phyloP scores from a whole-genome alignment of 2,888 invertebrate genomes.

The Tetranychus truncatus region DNA sequence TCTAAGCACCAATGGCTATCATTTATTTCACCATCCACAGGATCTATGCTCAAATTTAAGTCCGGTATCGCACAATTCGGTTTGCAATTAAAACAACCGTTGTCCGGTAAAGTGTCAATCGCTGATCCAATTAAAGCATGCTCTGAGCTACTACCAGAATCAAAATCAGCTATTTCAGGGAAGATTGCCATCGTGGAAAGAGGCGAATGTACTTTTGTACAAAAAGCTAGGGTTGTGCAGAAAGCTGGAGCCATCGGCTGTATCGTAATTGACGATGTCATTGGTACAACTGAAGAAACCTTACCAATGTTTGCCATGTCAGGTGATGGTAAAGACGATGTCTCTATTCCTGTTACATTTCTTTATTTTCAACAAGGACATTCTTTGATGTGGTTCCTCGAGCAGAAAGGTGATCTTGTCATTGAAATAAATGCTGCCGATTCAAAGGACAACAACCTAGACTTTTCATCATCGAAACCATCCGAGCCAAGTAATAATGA shows the following conservation, averaged over 20 bases:
- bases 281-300: slow-evolving; percentile 50
- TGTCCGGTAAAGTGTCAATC: slow-evolving; percentile 36
- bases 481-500: not conserved
- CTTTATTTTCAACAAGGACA: slow-evolving; percentile 59
- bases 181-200: slow-evolving; percentile 68
- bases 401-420: not conserved
- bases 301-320: slow-evolving; percentile 89
- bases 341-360: slow-evolving; percentile 74
- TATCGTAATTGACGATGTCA: slow-evolving; percentile 62
- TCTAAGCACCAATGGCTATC: slow-evolving; percentile 34
- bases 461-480: not conserved
- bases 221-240: slow-evolving; percentile 70
- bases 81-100: slow-evolving; percentile 45
- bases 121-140: slow-evolving; percentile 52
- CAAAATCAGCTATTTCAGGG: slow-evolving; percentile 40
- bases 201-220: slow-evolving; percentile 85
- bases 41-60: slow-evolving; percentile 31
- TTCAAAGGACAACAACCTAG: not conserved
- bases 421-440: not conserved
- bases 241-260: slow-evolving; percentile 61
- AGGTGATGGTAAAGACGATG: slow-evolving; percentile 67
- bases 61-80: slow-evolving; percentile 56
- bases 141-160: slow-evolving; percentile 7
- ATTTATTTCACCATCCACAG: slow-evolving; percentile 52
- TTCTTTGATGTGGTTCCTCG: slow-evolving; percentile 35